Evolutionary conservation across 2,888 invertebrate genomes (phyloP).

Genomic region (Clanis bilineata): DNA sequence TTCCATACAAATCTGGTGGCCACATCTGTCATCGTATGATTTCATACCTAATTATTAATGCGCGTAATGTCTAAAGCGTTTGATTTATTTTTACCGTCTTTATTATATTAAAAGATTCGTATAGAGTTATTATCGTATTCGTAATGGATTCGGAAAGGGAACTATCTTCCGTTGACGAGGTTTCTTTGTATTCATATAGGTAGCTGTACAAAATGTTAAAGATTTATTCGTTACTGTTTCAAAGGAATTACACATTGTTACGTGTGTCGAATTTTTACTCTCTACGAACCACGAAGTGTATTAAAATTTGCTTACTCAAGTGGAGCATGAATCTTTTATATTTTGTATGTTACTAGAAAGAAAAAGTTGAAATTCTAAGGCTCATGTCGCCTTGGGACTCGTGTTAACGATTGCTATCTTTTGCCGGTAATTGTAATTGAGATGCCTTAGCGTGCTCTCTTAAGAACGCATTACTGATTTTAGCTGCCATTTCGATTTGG

Average conservation of each 20-base stretch:
- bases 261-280: conserved; percentile 9
- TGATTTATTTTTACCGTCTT: conserved; percentile 1
- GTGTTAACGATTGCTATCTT: background rate
- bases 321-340: background rate
- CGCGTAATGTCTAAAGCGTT: background rate
- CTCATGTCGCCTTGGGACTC: too few species aligned
- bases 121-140: conserved; percentile 12
- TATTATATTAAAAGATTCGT: background rate
- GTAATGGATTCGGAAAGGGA: background rate
- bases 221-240: conserved; percentile 5
- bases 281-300: background rate
- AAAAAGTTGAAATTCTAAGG: too few species aligned
- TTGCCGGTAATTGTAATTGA: background rate
- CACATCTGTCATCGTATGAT: conserved; percentile 10
- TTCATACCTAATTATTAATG: conserved; percentile 11
- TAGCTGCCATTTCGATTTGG: too few species aligned
- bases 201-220: conserved; percentile 1
- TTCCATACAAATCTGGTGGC: conserved; percentile 4
- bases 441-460: background rate
- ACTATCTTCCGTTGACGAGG: conserved; percentile 8
- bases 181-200: conserved; percentile 11
- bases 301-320: background rate
- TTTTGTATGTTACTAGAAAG: too few species aligned
- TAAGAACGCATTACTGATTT: too few species aligned
- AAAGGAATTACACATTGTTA: conserved; percentile 1